Percentiles rank a stretch among this genome's conserved stretches.
phyloP scores from a whole-genome alignment of 2,888 invertebrate species.

The Aleiodes alternator region DNA sequence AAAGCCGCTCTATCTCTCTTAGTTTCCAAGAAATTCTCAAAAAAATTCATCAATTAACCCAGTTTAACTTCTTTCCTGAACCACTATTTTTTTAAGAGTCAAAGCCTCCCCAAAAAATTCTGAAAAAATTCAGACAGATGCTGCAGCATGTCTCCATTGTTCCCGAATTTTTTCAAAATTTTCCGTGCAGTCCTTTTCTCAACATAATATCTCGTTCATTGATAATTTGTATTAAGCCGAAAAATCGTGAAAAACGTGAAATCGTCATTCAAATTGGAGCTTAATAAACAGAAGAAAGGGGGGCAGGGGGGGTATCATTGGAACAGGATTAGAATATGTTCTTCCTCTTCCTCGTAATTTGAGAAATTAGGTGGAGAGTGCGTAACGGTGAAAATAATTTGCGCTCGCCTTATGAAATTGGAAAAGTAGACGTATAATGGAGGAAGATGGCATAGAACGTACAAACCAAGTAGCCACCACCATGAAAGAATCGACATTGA shows the following conservation, averaged over 20 bases:
- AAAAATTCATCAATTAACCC: neutral
- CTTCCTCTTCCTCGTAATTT: neutral
- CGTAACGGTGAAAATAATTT: constrained; percentile 34
- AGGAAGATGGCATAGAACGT: constrained; percentile 3
- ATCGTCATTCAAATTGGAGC: neutral
- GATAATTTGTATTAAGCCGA: no score
- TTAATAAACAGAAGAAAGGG: neutral
- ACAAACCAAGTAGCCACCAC: constrained; percentile 34
- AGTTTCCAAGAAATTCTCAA: neutral
- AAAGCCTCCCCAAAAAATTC: neutral
- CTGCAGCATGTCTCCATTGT: no score
- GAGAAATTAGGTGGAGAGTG: neutral
- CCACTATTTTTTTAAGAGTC: neutral
- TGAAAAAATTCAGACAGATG: neutral
- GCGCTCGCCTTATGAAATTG: constrained; percentile 5
- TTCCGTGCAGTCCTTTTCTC: neutral
- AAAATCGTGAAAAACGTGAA: neutral
- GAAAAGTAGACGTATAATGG: constrained; percentile 16
- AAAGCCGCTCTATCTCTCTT: no score
- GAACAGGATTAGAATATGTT: no score
- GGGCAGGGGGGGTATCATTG: no score
- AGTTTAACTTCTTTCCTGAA: no score
- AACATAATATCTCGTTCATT: no score
- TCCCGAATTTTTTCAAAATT: no score
- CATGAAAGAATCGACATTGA: constrained; percentile 21